Base-by-base conservation (phyloP, 1,140 invertebrate genomes). In the Idris sp. region DNA sequence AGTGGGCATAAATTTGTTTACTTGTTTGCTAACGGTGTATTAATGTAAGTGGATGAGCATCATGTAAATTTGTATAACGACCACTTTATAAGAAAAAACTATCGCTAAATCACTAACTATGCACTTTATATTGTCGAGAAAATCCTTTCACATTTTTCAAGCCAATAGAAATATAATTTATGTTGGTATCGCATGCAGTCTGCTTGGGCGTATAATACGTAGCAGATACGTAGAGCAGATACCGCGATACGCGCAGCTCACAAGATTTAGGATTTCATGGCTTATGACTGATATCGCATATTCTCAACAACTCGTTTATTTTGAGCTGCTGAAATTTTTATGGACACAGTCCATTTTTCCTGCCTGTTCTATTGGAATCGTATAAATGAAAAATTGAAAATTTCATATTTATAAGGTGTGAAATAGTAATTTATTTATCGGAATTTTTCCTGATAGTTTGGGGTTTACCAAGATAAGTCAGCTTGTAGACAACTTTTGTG, bases 241-340 rank as follows among this genome's bases (percentile, higher is more conserved):
- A 30, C 22, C 36, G 31, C 35, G 68, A 62, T 49, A 62, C 36
- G 51, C 40, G 54, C n/a, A n/a, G 46, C 31, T 26, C 35, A 9
- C 35, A 40, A 72, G 68, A 72, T 72, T 72, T 62, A 62, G 51
- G 58, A 72, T 64, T 72, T 64, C 51, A 58, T 38, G 35, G 68
- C 41, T 64, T 51, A 58, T 51, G 51, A 65, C 51, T 64, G 69
- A 64, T 59, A 65, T 64, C 53, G 53, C 68, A 64, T 59, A 73
- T 59, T 56, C 53, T 72, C 51, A 48, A 44, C 53, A 56, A 72
- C 51, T 51, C 44, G 26, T 64, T 72, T 72, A 72, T 72, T 64
- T 72, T 43, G 7, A 35, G 38, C 28, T 19, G 13, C 33, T 38
- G 41, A 58, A 51, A 58, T 49, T 59, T 65, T 59, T 59, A 58